phyloP scores from a whole-genome alignment of 1,140 invertebrate genomes.

The Sinonovacula constricta region DNA sequence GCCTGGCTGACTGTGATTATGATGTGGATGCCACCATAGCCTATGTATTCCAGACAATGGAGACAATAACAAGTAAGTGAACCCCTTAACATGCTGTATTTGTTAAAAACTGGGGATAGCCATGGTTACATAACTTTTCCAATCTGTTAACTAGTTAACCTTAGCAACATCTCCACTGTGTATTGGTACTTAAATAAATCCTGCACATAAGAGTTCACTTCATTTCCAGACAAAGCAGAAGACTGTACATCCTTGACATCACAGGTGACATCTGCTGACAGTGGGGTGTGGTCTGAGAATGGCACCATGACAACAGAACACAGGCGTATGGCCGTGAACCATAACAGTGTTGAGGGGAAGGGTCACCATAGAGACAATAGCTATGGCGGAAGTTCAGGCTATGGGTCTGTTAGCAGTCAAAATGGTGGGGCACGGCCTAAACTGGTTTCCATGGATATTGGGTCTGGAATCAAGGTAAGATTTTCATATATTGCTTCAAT shows the following conservation, averaged over 20 bases:
- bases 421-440: constrained; percentile 66
- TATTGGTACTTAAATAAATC: too few relatives aligned
- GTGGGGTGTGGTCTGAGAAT: constrained; percentile 65
- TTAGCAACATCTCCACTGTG: too few relatives aligned
- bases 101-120: too few relatives aligned
- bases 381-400: constrained; percentile 69
- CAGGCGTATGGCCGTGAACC: constrained; percentile 2
- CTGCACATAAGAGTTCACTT: too few relatives aligned
- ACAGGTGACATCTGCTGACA: constrained; percentile 68
- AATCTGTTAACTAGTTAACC: too few relatives aligned
- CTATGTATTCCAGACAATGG: constrained; percentile 67
- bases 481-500: too few relatives aligned
- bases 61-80: constrained; percentile 33
- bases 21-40: constrained; percentile 71
- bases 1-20: constrained; percentile 69
- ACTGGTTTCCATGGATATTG: not conserved
- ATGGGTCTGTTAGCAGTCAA: constrained; percentile 65
- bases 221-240: too few relatives aligned
- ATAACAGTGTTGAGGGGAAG: constrained; percentile 44
- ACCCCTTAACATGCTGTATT: too few relatives aligned
- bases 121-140: too few relatives aligned
- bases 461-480: too few relatives aligned
- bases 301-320: constrained; percentile 26
- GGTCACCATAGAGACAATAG: constrained; percentile 68
- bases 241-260: constrained; percentile 62